Conservation (phyloP, 1,140 invertebrate genomes). For the Pseudomyrmex dendroicus region DNA sequence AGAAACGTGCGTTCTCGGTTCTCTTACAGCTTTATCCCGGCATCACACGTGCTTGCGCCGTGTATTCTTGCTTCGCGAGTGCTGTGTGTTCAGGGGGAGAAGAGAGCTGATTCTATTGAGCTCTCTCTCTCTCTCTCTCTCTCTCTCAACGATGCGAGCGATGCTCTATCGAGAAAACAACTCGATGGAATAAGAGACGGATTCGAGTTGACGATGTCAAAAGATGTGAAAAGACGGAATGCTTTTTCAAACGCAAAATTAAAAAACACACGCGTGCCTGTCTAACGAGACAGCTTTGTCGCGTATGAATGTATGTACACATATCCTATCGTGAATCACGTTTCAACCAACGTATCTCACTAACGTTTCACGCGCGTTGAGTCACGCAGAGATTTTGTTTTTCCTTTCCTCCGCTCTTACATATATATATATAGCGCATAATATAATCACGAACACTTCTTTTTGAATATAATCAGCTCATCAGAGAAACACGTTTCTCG, state of each 20-base stretch:
- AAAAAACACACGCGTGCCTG: background rate
- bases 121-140: too few relatives aligned
- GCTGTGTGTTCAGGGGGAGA: constrained; percentile 1
- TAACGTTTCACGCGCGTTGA: constrained; percentile 7
- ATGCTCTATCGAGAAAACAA: background rate
- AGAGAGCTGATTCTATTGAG: too few relatives aligned
- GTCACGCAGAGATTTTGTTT: background rate
- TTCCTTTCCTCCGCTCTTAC: background rate
- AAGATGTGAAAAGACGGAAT: too few relatives aligned
- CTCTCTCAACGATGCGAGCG: background rate
- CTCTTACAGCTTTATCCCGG: constrained; percentile 62
- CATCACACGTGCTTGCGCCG: too few relatives aligned
- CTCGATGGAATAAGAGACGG: background rate
- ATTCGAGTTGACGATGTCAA: too few relatives aligned
- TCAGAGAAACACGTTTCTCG: background rate
- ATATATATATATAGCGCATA: background rate
- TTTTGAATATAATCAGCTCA: constrained; percentile 42
- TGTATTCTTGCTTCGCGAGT: constrained; percentile 18
- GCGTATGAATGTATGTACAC: too few relatives aligned
- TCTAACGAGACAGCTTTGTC: background rate
- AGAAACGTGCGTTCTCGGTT: constrained; percentile 7
- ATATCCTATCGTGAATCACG: background rate
- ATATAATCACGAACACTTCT: constrained; percentile 20
- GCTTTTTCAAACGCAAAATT: background rate
- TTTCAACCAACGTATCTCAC: constrained; percentile 4